Conservation (phyloP, 2,113 vertebrate species). For the Hemiscyllium ocellatum region DNA sequence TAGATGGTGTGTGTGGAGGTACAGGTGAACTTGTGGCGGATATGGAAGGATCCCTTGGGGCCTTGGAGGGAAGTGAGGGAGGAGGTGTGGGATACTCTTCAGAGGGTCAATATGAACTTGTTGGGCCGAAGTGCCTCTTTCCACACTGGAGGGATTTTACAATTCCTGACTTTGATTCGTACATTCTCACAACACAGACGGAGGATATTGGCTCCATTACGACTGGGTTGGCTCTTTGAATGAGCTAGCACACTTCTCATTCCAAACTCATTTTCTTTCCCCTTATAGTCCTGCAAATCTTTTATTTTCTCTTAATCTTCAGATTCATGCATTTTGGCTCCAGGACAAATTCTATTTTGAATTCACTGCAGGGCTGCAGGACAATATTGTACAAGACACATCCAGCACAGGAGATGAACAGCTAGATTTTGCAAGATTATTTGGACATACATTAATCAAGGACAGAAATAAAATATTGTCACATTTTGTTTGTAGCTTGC, state of each 20-base stretch:
- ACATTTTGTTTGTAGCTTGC: neutral
- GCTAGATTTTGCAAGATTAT: neutral
- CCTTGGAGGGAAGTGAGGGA: no score
- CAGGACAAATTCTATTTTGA: neutral
- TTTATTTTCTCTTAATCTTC: neutral
- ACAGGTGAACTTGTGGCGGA: no score
- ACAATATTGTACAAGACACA: neutral
- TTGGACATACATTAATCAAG: neutral
- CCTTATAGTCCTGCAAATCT: neutral
- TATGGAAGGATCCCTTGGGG: no score
- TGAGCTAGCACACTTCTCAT: neutral
- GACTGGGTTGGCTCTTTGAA: neutral
- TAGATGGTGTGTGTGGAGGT: no score
- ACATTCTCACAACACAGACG: neutral
- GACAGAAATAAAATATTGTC: neutral
- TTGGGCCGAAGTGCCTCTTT: no score
- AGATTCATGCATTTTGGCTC: neutral
- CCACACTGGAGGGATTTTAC: no score
- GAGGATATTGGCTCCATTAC: neutral
- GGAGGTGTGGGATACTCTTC: no score
- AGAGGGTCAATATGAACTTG: no score
- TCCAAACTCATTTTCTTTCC: neutral
- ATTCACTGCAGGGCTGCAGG: neutral
- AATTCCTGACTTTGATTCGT: neutral
- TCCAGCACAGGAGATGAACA: neutral